Conservation (phyloP, 2,888 invertebrate species). For the Choreutis nemorana region DNA sequence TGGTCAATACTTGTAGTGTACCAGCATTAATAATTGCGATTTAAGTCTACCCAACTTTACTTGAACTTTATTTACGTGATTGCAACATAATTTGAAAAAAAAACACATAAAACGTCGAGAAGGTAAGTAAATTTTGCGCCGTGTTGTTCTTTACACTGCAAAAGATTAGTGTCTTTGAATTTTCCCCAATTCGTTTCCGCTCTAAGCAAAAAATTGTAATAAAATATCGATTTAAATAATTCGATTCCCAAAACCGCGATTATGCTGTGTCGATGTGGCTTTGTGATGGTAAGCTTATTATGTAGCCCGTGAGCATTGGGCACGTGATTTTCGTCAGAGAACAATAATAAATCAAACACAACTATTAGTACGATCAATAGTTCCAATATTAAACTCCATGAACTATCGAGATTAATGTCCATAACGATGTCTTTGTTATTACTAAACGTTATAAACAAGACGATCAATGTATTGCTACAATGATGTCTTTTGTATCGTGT, state of each 20-base stretch:
- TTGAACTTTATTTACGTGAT: conserved; percentile 6
- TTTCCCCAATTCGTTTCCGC: conserved; percentile 33
- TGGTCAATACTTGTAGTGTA: conserved; percentile 37
- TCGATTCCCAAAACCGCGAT: conserved; percentile 50
- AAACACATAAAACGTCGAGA: not conserved
- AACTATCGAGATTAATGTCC: too few species aligned
- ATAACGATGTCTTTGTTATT: too few species aligned
- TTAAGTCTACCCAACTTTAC: conserved; percentile 18
- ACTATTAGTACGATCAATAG: too few species aligned
- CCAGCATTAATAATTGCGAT: conserved; percentile 33
- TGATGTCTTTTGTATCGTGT: too few species aligned
- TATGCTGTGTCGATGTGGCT: conserved; percentile 28
- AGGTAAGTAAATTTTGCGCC: conserved; percentile 3
- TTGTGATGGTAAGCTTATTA: conserved; percentile 47
- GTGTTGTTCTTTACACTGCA: conserved; percentile 18
- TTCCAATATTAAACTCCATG: too few species aligned
- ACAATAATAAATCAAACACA: too few species aligned
- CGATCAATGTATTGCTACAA: too few species aligned
- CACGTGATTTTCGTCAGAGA: conserved; percentile 49
- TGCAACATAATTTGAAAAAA: conserved; percentile 7
- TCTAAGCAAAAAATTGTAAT: conserved; percentile 24
- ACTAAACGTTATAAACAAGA: too few species aligned
- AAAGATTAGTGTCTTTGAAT: conserved; percentile 28
- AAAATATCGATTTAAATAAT: conserved; percentile 21
- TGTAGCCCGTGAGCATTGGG: conserved; percentile 50